Percentiles rank a stretch among this genome's conserved stretches.
phyloP scores from a whole-genome alignment of 2,113 vertebrate species.

The Phrynosoma blainvillii region DNA sequence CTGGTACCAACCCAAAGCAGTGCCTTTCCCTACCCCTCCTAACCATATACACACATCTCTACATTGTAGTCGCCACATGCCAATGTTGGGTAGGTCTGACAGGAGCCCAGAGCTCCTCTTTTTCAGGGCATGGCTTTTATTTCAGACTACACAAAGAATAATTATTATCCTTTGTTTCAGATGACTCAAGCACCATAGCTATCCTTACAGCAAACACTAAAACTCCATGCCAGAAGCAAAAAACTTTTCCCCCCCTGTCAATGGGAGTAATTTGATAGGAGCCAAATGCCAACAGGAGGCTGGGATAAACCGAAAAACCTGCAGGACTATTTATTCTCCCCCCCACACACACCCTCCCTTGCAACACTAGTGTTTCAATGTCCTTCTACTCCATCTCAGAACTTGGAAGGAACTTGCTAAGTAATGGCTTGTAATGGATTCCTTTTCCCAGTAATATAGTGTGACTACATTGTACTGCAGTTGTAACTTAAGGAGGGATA shows the following conservation, averaged over 20 bases:
- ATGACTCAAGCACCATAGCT: background rate
- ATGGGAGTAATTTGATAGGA: too few relatives aligned
- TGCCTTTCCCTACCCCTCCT: background rate
- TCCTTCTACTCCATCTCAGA: background rate
- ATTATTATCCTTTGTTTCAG: background rate
- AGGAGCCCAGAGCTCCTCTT: background rate
- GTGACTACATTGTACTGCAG: too few relatives aligned
- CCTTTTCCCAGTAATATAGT: too few relatives aligned
- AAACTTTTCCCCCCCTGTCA: background rate
- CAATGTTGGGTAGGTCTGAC: background rate
- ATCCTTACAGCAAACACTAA: background rate
- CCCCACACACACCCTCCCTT: background rate
- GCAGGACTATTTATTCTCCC: too few relatives aligned
- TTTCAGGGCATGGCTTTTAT: conserved; percentile 8
- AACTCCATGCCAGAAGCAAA: background rate
- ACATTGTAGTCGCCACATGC: background rate
- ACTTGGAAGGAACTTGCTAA: too few relatives aligned
- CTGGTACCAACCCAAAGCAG: background rate
- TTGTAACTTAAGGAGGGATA: too few relatives aligned
- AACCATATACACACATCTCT: background rate
- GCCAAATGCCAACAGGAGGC: too few relatives aligned
- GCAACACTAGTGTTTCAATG: background rate
- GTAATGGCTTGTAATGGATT: too few relatives aligned
- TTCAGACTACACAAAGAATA: background rate
- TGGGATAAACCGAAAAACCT: background rate